Evolutionary conservation across 2,888 invertebrate genomes (phyloP).

Genomic region (Chymomyza caudatula): DNA sequence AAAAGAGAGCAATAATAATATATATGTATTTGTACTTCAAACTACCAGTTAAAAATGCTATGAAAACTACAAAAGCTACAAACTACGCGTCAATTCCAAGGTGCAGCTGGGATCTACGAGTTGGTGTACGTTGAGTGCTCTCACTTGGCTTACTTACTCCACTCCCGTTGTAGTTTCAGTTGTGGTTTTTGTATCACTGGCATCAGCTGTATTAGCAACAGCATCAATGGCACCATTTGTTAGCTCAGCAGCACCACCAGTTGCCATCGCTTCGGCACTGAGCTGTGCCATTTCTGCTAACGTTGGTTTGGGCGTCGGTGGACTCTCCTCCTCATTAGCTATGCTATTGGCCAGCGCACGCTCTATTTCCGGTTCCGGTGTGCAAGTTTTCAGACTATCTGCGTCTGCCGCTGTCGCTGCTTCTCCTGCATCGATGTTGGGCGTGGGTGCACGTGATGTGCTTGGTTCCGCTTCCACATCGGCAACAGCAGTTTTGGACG

Average conservation of each 20-base stretch:
- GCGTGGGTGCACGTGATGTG: slow-evolving; percentile 51
- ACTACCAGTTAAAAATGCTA: slow-evolving; percentile 2
- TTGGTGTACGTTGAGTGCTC: slow-evolving; percentile 7
- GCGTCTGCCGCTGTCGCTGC: slow-evolving; percentile 38
- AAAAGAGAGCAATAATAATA: background rate
- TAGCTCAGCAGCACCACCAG: too few species aligned
- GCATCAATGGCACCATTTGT: background rate
- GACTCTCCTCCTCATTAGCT: slow-evolving; percentile 55
- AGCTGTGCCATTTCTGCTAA: slow-evolving; percentile 71
- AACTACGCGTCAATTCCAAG: background rate
- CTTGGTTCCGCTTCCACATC: slow-evolving; percentile 15
- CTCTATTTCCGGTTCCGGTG: slow-evolving; percentile 77
- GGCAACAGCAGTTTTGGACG: background rate
- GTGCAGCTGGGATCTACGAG: background rate
- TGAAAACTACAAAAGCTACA: slow-evolving; percentile 1
- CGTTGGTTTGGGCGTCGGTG: slow-evolving; percentile 76
- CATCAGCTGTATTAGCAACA: slow-evolving; percentile 3
- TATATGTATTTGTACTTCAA: background rate
- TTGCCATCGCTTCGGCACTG: slow-evolving; percentile 33
- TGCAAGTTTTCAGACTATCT: slow-evolving; percentile 76
- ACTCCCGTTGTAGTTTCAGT: background rate
- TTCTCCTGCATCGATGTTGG: slow-evolving; percentile 32
- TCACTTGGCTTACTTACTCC: slow-evolving; percentile 5
- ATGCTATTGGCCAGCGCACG: slow-evolving; percentile 67
- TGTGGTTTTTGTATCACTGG: slow-evolving; percentile 6